Percentiles rank a stretch among this genome's conserved stretches.
These are phyloP conservation scores for Etheostoma nigrum DNA, from an alignment of 2,797 vertebrate genomes.

Conservation along the genomic window DNA sequence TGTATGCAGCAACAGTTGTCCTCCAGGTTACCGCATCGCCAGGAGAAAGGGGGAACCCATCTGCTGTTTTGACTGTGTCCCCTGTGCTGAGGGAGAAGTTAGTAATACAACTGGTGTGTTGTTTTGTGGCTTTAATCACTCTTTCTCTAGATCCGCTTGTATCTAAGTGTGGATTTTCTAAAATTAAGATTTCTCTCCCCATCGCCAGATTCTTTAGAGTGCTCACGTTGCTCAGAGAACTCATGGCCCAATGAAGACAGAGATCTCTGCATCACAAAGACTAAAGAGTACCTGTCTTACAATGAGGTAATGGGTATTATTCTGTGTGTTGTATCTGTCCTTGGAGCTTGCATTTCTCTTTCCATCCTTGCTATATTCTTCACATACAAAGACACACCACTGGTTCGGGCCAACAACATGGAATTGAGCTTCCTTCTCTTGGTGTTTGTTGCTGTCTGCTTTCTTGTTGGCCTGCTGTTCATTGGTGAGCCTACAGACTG, in stretches of 20 bases:
- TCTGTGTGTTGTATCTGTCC: slow-evolving; percentile 64
- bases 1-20: slow-evolving; percentile 81
- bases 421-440: slow-evolving; percentile 82
- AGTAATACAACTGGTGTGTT: slow-evolving; percentile 78
- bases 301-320: slow-evolving; percentile 78
- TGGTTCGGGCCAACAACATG: slow-evolving; percentile 84
- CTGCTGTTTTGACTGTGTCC: slow-evolving; percentile 84
- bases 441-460: slow-evolving; percentile 79
- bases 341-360: slow-evolving; percentile 72
- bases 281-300: slow-evolving; percentile 78
- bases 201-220: slow-evolving; percentile 79
- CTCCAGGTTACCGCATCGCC: slow-evolving; percentile 76
- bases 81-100: slow-evolving; percentile 82
- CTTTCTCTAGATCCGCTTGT: neutral
- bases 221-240: slow-evolving; percentile 72
- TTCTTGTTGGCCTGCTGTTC: slow-evolving; percentile 79
- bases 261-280: slow-evolving; percentile 74
- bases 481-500: slow-evolving; percentile 81
- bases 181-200: slow-evolving; percentile 7
- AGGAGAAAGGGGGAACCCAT: slow-evolving; percentile 79
- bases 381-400: slow-evolving; percentile 71
- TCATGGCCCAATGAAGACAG: slow-evolving; percentile 75
- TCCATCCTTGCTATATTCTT: slow-evolving; percentile 70
- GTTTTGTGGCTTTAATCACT: neutral
- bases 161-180: neutral